Base-by-base conservation (phyloP, 2,888 invertebrate species). In the Magallana nippona region DNA sequence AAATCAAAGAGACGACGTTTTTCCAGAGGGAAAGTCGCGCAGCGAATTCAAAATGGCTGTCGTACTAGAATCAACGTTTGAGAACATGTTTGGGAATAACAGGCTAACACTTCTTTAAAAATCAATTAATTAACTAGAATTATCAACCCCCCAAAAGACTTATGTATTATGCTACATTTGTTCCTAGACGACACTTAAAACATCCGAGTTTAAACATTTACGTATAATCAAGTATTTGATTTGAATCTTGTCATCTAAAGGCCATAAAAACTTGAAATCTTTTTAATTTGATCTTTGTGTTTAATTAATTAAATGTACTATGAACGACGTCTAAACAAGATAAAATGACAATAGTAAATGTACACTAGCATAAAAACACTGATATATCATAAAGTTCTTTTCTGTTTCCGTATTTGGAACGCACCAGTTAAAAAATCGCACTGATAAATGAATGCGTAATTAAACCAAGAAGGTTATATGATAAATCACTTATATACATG, bases 251-350 rank as follows among this genome's bases (percentile, higher is more conserved):
- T 71, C 71, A 71, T 27, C 32, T 71, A 15, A 15, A 44, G 19
- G 71, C 27, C 71, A 71, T 15, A 71, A 71, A 71, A 71, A 71
- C 19, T 71, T 32, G 27, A 27, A 71, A 44, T 71, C 71, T 27
- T 27, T 71, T 60, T 71, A 27, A 17, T 27, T 71, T 15, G 27
- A 22, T 71, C 71, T 2, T 71, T 71, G 71, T 71, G 13, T 71
- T 71, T 71, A 71, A 71, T 71, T 71, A 71, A 71, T 71, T 71
- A 71, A 27, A 32, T 71, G 71, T 11, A 71, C 32, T 13, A 71
- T 71, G 22, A 32, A 71, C 32, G 71, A 71, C 71, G 11, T 13
- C 19, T 32, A 15, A 27, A 71, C 71, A 71, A 32, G 15, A 71
- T 44, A 22, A 32, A 71, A 71, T 32, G 11, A 32, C 71, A 71